Percentiles rank a stretch among this genome's conserved stretches.
phyloP scores from a whole-genome alignment of 2,113 vertebrate genomes.

The Malurus melanocephalus region DNA sequence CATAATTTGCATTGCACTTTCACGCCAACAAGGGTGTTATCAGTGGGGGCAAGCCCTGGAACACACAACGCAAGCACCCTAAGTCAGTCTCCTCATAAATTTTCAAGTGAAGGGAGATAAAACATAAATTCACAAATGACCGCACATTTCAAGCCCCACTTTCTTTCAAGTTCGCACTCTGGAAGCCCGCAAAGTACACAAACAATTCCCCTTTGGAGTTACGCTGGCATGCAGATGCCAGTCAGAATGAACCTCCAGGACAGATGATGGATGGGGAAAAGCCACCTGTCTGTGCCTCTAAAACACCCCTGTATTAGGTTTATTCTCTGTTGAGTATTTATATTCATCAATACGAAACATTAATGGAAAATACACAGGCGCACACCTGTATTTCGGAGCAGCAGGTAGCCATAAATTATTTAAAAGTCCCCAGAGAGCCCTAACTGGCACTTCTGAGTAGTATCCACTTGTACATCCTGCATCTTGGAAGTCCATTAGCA shows the following conservation, averaged over 20 bases:
- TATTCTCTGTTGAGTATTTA: not conserved
- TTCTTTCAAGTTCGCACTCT: conserved; percentile 68
- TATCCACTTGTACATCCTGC: not conserved
- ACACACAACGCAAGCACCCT: conserved; percentile 79
- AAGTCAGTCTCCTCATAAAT: conserved; percentile 81
- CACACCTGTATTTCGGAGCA: not conserved
- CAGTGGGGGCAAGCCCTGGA: conserved; percentile 86
- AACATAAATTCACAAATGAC: conserved; percentile 80
- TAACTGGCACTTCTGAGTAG: not conserved
- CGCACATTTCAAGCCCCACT: conserved; percentile 62
- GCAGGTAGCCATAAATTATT: conserved; percentile 31
- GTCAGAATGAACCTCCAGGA: conserved; percentile 1
- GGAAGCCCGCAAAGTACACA: conserved; percentile 49
- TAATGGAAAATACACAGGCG: not conserved
- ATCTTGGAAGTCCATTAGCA: conserved; percentile 15
- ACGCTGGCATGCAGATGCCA: not conserved
- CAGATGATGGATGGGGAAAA: not conserved
- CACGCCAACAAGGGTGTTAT: conserved; percentile 89
- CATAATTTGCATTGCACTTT: conserved; percentile 88
- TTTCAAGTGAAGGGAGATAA: conserved; percentile 81
- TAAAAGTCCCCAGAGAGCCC: not conserved
- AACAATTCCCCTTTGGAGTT: conserved; percentile 28
- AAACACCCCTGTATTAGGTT: not conserved
- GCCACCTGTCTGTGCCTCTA: not conserved
- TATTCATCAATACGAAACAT: not conserved